Conservation (phyloP, 1,140 invertebrate species). For the Limonius californicus region DNA sequence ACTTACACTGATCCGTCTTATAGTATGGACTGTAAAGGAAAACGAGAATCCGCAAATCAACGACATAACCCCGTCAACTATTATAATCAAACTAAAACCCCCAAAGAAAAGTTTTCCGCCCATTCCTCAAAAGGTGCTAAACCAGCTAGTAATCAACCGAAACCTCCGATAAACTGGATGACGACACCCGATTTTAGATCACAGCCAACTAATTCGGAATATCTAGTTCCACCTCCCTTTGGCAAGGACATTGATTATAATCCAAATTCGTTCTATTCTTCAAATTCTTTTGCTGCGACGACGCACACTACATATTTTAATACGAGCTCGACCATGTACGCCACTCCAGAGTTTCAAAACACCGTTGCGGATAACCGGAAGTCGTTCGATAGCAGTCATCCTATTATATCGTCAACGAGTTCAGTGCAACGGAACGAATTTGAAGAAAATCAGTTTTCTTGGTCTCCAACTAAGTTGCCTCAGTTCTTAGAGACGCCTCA, state of each 20-base stretch:
- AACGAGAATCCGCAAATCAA: background rate
- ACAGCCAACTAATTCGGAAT: constrained; percentile 27
- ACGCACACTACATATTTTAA: constrained; percentile 34
- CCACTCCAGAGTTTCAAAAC: constrained; percentile 18
- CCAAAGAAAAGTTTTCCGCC: background rate
- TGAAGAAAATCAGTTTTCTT: constrained; percentile 55
- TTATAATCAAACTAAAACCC: constrained; percentile 10
- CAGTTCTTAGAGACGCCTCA: constrained; percentile 46
- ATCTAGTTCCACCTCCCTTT: constrained; percentile 31
- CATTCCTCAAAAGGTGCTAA: constrained; percentile 15
- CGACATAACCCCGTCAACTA: background rate
- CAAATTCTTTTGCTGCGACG: constrained; percentile 24
- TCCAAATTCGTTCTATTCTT: constrained; percentile 25
- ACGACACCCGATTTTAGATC: constrained; percentile 51
- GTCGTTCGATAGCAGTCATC: constrained; percentile 20
- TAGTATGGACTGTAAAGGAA: background rate
- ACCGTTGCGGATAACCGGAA: constrained; percentile 16
- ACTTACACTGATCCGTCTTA: background rate
- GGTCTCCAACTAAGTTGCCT: constrained; percentile 55
- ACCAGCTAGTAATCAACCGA: constrained; percentile 39
- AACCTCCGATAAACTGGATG: constrained; percentile 61
- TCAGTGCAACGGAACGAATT: constrained; percentile 31
- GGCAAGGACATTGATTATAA: constrained; percentile 33
- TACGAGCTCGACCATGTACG: constrained; percentile 27
- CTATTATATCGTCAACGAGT: constrained; percentile 28